phyloP scores from a whole-genome alignment of 2,113 vertebrate genomes.

The Piprites chloris region DNA sequence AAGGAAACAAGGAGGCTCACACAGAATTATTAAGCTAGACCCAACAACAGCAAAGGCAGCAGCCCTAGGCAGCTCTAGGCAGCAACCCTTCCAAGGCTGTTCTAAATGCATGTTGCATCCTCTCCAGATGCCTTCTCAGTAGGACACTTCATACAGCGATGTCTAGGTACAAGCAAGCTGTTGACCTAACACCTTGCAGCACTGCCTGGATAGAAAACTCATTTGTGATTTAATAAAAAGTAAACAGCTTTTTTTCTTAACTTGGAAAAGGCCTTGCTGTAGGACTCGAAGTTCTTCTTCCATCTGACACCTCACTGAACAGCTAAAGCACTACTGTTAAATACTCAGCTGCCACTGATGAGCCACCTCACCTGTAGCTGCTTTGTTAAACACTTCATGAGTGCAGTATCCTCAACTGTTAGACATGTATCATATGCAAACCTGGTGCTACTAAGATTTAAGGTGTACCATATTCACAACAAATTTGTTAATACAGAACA shows the following conservation, averaged over 20 bases:
- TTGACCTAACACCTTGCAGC: background rate
- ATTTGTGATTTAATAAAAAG: background rate
- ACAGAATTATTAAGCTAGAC: background rate
- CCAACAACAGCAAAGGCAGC: background rate
- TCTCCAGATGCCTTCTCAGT: background rate
- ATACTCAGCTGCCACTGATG: background rate
- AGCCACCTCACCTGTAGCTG: background rate
- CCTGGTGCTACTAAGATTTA: background rate
- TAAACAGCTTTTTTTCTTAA: background rate
- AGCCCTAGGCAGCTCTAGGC: background rate
- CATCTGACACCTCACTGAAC: background rate
- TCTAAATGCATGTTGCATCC: background rate
- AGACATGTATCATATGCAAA: background rate
- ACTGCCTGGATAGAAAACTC: background rate
- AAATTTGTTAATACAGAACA: conserved; percentile 41
- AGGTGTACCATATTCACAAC: background rate
- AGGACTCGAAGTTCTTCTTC: background rate
- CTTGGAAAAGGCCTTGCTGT: background rate
- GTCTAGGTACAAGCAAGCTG: background rate
- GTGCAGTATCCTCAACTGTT: background rate
- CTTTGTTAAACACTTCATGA: background rate
- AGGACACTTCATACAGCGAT: background rate
- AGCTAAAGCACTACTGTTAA: background rate
- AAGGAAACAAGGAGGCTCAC: background rate
- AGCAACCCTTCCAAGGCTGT: background rate